phyloP scores from a whole-genome alignment of 2,113 vertebrate genomes.

The Nettapus auritus region DNA sequence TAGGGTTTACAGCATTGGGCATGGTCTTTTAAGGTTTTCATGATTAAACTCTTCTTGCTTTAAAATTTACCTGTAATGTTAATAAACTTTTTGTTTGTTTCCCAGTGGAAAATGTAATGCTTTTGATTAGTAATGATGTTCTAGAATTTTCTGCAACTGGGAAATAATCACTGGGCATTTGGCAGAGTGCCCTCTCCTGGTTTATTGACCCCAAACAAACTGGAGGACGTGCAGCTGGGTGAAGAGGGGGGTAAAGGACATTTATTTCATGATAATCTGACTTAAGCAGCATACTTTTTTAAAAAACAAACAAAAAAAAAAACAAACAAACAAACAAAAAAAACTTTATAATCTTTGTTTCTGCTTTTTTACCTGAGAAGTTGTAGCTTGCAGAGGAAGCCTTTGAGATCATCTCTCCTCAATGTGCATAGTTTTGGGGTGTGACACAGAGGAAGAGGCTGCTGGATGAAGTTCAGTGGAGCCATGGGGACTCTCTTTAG shows the following conservation, averaged over 20 bases:
- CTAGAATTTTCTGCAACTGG: rapidly evolving
- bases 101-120: background rate
- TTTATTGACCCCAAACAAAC: background rate
- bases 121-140: background rate
- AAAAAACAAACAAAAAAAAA: too few species aligned
- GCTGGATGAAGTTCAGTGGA: too few species aligned
- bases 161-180: background rate
- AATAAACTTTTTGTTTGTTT: background rate
- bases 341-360: background rate
- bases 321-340: background rate
- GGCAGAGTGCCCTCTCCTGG: constrained; percentile 14
- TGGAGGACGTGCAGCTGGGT: background rate
- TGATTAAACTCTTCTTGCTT: background rate
- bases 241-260: background rate
- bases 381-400: too few species aligned
- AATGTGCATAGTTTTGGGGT: too few species aligned
- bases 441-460: too few species aligned
- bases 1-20: background rate
- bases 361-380: background rate
- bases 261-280: too few species aligned
- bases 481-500: too few species aligned
- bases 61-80: background rate
- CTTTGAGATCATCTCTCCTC: too few species aligned
- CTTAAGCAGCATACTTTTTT: too few species aligned
- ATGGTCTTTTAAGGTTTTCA: background rate